These are phyloP conservation scores for Furcula furcula DNA, from an alignment of 2,888 invertebrate genomes.

Conservation along the genomic window DNA sequence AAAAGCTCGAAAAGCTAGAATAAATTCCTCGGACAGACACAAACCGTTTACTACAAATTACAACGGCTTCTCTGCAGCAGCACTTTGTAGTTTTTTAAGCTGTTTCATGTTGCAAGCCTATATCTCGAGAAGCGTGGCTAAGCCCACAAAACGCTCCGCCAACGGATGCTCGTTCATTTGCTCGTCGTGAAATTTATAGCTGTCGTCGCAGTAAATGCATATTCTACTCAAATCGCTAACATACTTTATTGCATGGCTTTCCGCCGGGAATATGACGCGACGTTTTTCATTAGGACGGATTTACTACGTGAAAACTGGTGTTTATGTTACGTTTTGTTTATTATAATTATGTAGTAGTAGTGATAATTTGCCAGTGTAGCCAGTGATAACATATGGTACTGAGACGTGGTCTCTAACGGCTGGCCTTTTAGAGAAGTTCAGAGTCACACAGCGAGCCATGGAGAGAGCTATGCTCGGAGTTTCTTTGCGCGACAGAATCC, in stretches of 20 bases:
- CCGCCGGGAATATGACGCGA: conserved; percentile 44
- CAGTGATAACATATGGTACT: too few relatives aligned
- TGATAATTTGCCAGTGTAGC: too few relatives aligned
- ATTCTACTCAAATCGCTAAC: conserved; percentile 57
- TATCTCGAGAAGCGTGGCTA: conserved; percentile 39
- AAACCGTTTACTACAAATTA: conserved; percentile 7
- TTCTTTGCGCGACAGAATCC: too few relatives aligned
- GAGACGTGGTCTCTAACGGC: too few relatives aligned
- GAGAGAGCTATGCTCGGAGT: too few relatives aligned
- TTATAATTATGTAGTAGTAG: too few relatives aligned
- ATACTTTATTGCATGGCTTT: conserved; percentile 53
- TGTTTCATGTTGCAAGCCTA: conserved; percentile 26
- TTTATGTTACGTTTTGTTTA: too few relatives aligned
- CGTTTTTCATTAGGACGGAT: conserved; percentile 37
- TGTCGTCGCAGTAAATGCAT: conserved; percentile 59
- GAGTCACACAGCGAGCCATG: too few relatives aligned
- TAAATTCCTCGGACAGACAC: conserved; percentile 1
- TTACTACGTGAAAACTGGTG: conserved; percentile 23
- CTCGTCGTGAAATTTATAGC: conserved; percentile 53
- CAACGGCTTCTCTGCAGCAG: conserved; percentile 8
- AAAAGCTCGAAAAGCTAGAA: conserved; percentile 1
- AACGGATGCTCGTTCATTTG: conserved; percentile 53
- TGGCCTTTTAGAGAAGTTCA: too few relatives aligned
- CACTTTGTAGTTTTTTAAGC: conserved; percentile 16
- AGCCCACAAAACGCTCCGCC: conserved; percentile 43